Base-by-base conservation (phyloP, 2,113 vertebrate genomes). In the Anhinga anhinga region DNA sequence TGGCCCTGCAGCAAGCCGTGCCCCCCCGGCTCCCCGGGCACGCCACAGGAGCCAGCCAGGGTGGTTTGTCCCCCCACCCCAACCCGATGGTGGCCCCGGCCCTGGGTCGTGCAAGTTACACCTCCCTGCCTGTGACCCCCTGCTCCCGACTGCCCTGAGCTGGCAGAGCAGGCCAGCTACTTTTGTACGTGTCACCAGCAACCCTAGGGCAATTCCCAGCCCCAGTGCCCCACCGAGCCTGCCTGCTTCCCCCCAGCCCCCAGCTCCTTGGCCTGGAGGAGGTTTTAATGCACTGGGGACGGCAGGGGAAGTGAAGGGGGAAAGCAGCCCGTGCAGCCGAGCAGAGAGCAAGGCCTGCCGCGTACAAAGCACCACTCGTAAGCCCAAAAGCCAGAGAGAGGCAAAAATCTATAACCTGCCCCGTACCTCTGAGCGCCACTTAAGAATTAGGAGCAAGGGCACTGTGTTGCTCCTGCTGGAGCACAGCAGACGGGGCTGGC, bases 181-280 rank as follows among this genome's bases (percentile, higher is more conserved):
- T 90, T 90, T 90, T 88, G 25, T 70, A 88, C 84, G 96, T 90
- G 87, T 89, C 94, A 93, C 59, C 91, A 94, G 95, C 91, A 83
- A 83, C 62, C 59, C 67, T 22, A 49, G 55, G 86, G 62, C 77
- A 85, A 93, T 88, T 90, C 73, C 85, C 82, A 89, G 70, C 67
- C 88, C 82, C 89, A 23, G 69, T 38, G 90, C 73, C 59, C 65
- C 80, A 40, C 45, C 38, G 72, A 91, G 22, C 19, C 80, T 55
- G 61, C 83, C 65, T 66, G 77, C 78, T 55, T 45, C 44, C 16
- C 47, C 47, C 58, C 36, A 20, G 42, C 5, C 10, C 32, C 47
- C 22, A 23, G 17, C 61, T 34, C 30, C 25, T 58, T 9, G n/a
- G 47, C 52, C 71, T 16, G 3, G 36, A 71, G 92, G 84, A 87